Percentiles rank a stretch among this genome's conserved stretches.
These are phyloP conservation scores for Poeciliopsis infans DNA, from an alignment of 2,797 vertebrate genomes.

Conservation along the genomic window DNA sequence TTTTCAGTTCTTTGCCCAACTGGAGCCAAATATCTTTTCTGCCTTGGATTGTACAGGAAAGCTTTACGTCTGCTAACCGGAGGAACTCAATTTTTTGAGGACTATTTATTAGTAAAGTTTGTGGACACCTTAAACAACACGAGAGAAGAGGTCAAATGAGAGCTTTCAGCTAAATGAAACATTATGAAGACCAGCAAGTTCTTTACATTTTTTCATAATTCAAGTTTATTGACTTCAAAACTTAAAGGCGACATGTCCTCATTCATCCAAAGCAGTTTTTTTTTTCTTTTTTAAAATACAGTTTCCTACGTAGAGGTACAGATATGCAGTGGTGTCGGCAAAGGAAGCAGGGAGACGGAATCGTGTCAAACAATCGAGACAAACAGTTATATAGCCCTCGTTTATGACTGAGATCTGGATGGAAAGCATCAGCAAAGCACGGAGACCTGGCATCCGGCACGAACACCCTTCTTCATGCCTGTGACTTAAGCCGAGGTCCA, in stretches of 20 bases:
- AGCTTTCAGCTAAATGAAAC: background rate
- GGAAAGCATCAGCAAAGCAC: constrained; percentile 13
- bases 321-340: constrained; percentile 70
- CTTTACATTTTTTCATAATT: constrained; percentile 52
- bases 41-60: background rate
- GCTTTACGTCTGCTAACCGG: background rate
- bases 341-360: constrained; percentile 41
- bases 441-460: constrained; percentile 8
- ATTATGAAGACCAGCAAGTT: background rate
- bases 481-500: constrained; percentile 36
- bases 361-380: constrained; percentile 43
- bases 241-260: constrained; percentile 72
- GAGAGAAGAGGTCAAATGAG: background rate
- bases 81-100: background rate
- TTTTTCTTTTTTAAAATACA: constrained; percentile 46
- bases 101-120: background rate
- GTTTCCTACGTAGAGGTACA: constrained; percentile 61
- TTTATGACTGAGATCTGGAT: constrained; percentile 57
- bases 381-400: constrained; percentile 76
- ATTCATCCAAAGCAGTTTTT: constrained; percentile 64
- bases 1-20: background rate
- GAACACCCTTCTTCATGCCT: constrained; percentile 14
- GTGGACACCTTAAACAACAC: background rate
- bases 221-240: constrained; percentile 80
- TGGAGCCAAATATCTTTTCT: background rate